A percentile compares a stretch with the other conserved stretches of the same genome.
Conservation (phyloP, 2,797 vertebrate genomes). For the Champsocephalus gunnari region DNA sequence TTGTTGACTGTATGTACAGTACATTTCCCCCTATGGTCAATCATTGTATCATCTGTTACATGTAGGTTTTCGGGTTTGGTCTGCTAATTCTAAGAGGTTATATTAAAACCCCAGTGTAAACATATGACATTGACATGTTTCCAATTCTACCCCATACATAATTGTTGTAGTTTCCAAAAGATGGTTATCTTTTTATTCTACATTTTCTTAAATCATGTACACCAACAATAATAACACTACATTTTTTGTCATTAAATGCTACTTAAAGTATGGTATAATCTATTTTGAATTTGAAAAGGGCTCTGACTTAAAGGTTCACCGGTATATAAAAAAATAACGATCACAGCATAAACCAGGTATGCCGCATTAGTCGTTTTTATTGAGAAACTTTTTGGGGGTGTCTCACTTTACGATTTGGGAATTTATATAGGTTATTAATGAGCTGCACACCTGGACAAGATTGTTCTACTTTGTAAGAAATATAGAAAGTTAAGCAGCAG, state of each 20-base stretch:
- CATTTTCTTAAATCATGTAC: background rate
- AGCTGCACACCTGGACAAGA: background rate
- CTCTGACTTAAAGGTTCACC: background rate
- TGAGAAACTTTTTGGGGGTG: background rate
- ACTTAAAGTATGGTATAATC: background rate
- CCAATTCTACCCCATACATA: background rate
- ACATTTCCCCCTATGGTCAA: background rate
- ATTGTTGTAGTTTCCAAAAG: background rate
- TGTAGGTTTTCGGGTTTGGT: background rate
- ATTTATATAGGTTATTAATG: background rate
- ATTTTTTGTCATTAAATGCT: background rate
- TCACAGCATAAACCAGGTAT: background rate
- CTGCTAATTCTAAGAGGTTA: background rate
- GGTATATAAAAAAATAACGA: background rate
- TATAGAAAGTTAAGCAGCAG: background rate
- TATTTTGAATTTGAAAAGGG: background rate
- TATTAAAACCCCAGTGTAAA: background rate
- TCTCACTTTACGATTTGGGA: background rate
- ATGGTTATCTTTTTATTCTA: background rate
- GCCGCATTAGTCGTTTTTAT: accelerated
- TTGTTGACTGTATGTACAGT: slow-evolving; percentile 8
- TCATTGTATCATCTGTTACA: background rate
- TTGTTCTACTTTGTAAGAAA: background rate
- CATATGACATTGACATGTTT: background rate
- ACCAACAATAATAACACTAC: background rate